phyloP scores from a whole-genome alignment of 2,888 invertebrate species.

The Parnassius orleans region DNA sequence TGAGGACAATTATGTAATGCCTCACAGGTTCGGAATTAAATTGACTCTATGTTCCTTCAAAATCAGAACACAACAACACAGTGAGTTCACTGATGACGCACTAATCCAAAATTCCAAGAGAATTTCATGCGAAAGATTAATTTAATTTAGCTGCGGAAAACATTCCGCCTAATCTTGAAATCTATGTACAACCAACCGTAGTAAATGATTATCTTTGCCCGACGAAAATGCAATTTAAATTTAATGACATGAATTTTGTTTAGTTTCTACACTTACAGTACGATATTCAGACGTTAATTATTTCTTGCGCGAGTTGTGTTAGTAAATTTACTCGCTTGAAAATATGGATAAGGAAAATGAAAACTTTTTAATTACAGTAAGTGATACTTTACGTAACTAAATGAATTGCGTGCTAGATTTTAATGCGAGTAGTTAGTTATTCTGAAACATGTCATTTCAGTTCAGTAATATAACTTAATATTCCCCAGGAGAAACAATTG shows the following conservation, averaged over 20 bases:
- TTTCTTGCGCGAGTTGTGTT: constrained; percentile 32
- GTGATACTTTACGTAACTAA: constrained; percentile 25
- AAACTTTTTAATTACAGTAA: constrained; percentile 41
- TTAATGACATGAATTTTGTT: constrained; percentile 57
- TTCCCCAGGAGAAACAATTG: constrained; percentile 11
- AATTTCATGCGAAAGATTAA: constrained; percentile 66
- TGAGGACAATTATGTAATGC: too few relatives aligned
- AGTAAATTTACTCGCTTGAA: constrained; percentile 42
- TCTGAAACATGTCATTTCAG: neutral
- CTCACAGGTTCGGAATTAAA: too few relatives aligned
- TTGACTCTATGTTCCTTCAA: too few relatives aligned
- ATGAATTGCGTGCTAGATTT: neutral
- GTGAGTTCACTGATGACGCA: constrained; percentile 36
- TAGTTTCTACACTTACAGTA: constrained; percentile 54
- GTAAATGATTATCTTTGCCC: constrained; percentile 66
- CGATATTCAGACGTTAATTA: constrained; percentile 52
- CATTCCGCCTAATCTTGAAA: constrained; percentile 67
- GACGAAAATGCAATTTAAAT: constrained; percentile 65
- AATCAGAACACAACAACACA: too few relatives aligned
- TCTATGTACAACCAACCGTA: constrained; percentile 65
- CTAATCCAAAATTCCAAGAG: constrained; percentile 64
- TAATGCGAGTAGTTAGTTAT: constrained; percentile 4
- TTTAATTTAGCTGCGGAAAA: constrained; percentile 57
- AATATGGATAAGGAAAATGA: constrained; percentile 32
- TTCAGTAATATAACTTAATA: constrained; percentile 1